Conservation (phyloP, 2,888 invertebrate genomes). For the Argyra leucocephala region DNA sequence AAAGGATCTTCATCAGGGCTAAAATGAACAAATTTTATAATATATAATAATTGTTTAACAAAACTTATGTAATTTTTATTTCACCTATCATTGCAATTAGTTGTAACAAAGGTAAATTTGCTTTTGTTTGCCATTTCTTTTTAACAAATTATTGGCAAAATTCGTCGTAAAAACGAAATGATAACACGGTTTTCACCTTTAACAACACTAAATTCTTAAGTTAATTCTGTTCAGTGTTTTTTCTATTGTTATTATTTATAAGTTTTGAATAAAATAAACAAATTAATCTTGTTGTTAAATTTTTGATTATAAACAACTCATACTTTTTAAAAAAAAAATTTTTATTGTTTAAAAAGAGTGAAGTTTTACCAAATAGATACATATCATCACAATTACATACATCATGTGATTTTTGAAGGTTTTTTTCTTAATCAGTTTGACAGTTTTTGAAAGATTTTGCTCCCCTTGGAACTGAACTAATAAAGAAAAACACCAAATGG, state of each 20-base stretch:
- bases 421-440: too few relatives aligned
- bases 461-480: too few relatives aligned
- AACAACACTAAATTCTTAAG: too few relatives aligned
- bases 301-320: background rate
- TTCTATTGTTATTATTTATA: too few relatives aligned
- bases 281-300: background rate
- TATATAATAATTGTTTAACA: background rate
- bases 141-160: background rate
- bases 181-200: background rate
- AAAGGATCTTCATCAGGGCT: background rate
- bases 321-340: background rate
- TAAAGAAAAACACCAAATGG: too few relatives aligned
- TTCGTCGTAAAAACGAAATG: background rate
- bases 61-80: background rate
- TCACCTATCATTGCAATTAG: background rate
- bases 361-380: background rate
- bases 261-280: background rate
- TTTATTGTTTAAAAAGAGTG: background rate
- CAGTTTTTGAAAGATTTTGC: too few relatives aligned
- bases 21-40: background rate
- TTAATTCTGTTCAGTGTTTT: background rate
- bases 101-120: background rate
- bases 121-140: background rate
- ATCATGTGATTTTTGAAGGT: background rate
- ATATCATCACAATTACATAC: too few relatives aligned